Conservation (phyloP, 2,113 vertebrate species). For the Candoia aspera region DNA sequence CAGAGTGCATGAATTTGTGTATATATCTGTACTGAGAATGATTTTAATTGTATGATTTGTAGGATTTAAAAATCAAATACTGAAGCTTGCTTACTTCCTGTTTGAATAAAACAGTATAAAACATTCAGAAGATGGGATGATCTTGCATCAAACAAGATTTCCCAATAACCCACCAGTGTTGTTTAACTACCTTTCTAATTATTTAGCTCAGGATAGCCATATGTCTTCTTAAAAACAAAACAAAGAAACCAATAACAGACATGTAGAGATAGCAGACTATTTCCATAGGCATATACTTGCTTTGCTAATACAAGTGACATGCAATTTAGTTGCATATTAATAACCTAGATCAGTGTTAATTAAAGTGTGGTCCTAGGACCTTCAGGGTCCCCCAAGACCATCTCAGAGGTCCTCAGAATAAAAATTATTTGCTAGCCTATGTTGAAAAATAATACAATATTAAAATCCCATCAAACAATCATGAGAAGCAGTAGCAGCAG, state of each 20-base stretch:
- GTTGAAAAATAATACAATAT: not conserved
- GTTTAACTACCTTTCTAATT: not conserved
- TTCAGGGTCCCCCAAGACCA: not conserved
- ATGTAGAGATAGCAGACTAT: not conserved
- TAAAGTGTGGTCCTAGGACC: not conserved
- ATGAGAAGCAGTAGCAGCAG: not conserved
- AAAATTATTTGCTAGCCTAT: not conserved
- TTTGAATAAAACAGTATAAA: not conserved
- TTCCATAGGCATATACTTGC: not conserved
- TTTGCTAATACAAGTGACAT: not conserved
- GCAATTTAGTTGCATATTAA: not conserved
- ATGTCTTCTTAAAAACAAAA: not conserved
- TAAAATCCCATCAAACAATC: not conserved
- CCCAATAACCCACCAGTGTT: not conserved
- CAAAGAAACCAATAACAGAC: not conserved
- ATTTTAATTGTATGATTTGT: slow-evolving; percentile 10
- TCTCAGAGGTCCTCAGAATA: not conserved
- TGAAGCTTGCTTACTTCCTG: not conserved
- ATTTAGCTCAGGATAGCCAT: not conserved
- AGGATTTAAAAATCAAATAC: not conserved
- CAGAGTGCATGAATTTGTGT: fast-evolving
- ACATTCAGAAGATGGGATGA: not conserved
- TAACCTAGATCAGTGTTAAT: not conserved
- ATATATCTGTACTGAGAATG: not conserved
- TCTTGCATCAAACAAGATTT: not conserved